Conservation (phyloP, 2,888 invertebrate genomes). For the Gryllus longicercus region DNA sequence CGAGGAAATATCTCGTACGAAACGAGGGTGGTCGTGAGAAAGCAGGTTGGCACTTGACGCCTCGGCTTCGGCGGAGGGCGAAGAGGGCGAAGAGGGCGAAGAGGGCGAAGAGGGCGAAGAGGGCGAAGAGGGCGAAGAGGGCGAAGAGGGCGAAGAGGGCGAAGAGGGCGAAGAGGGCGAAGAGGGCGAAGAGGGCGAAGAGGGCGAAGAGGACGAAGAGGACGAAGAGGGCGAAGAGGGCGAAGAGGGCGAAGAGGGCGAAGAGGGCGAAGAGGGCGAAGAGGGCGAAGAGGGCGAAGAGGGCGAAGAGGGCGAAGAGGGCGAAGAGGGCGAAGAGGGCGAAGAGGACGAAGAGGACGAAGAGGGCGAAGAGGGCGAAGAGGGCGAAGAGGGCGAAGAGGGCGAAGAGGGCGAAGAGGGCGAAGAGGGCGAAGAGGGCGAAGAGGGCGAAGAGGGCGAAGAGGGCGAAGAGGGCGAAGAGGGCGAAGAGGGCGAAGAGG, state of each 20-base stretch:
- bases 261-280: not conserved
- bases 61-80: not conserved
- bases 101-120: not conserved
- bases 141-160: not conserved
- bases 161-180: not conserved
- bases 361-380: not conserved
- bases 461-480: not conserved
- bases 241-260: not conserved
- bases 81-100: not conserved
- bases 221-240: not conserved
- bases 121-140: not conserved
- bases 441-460: not conserved
- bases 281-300: not conserved
- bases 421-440: not conserved
- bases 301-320: not conserved
- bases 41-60: no score
- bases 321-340: not conserved
- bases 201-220: not conserved
- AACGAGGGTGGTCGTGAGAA: no score
- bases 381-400: not conserved
- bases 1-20: no score
- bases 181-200: not conserved
- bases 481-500: not conserved
- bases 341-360: not conserved
- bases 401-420: not conserved